These are phyloP conservation scores for Characodon lateralis DNA, from an alignment of 2,797 vertebrate species.

Conservation along the genomic window DNA sequence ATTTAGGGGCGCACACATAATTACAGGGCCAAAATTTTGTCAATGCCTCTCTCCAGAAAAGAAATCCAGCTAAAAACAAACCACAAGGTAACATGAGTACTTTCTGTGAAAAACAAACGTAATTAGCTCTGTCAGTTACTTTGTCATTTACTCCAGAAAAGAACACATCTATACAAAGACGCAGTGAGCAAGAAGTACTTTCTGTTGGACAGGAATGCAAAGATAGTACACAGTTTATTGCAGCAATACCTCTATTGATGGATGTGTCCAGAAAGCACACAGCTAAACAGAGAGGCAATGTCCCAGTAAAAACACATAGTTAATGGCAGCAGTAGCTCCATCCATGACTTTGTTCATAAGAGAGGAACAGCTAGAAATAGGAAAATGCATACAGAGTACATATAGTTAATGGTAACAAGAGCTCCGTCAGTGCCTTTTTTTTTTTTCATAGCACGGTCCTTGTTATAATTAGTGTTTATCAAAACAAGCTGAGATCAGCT, in stretches of 20 bases:
- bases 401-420: neutral
- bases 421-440: neutral
- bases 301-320: neutral
- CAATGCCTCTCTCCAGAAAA: neutral
- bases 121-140: neutral
- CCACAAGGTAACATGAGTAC: neutral
- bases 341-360: neutral
- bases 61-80: neutral
- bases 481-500: conserved; percentile 9
- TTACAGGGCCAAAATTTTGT: neutral
- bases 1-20: neutral
- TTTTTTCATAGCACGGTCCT: neutral
- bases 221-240: neutral
- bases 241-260: neutral
- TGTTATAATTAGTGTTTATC: conserved; percentile 24
- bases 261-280: neutral
- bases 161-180: no score
- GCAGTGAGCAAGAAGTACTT: no score
- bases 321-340: neutral
- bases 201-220: no score
- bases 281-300: neutral
- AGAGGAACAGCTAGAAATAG: neutral
- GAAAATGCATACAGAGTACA: neutral
- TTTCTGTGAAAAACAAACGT: neutral
- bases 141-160: neutral